Percentiles rank a stretch among this genome's conserved stretches.
Evolutionary conservation across 2,888 invertebrate genomes (phyloP).

Genomic region (Dryococelus australis): DNA sequence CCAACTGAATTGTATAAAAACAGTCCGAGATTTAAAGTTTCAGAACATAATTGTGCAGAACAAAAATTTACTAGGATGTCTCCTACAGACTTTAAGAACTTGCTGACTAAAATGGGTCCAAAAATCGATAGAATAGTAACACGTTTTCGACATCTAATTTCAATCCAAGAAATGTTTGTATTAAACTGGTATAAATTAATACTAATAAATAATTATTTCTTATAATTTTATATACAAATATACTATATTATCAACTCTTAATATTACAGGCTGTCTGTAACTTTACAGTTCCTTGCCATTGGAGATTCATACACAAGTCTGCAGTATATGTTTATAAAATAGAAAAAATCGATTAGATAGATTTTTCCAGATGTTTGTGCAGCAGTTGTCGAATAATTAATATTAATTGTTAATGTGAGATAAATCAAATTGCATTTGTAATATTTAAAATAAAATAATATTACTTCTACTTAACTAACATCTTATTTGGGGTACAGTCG

Average conservation of each 20-base stretch:
- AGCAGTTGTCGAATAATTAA: constrained; percentile 22
- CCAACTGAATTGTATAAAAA: constrained; percentile 19
- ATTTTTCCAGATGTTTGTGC: background rate
- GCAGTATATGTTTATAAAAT: constrained; percentile 18
- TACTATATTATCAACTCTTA: background rate
- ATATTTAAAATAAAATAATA: background rate
- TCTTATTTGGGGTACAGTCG: background rate
- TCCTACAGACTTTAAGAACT: background rate
- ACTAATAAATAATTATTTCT: background rate
- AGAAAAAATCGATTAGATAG: background rate
- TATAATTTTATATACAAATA: background rate
- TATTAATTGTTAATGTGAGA: background rate
- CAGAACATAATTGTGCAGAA: background rate
- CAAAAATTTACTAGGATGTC: background rate
- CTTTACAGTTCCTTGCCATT: background rate
- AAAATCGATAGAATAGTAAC: background rate
- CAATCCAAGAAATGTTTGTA: background rate
- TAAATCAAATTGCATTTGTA: background rate
- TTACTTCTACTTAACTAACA: background rate
- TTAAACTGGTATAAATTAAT: background rate
- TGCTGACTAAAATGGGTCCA: background rate
- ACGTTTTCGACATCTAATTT: background rate
- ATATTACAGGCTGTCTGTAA: constrained; percentile 19
- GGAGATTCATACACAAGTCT: constrained; percentile 24
- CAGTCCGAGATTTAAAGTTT: background rate